Conservation (phyloP, 2,797 vertebrate genomes). For the Muscicapa striata region DNA sequence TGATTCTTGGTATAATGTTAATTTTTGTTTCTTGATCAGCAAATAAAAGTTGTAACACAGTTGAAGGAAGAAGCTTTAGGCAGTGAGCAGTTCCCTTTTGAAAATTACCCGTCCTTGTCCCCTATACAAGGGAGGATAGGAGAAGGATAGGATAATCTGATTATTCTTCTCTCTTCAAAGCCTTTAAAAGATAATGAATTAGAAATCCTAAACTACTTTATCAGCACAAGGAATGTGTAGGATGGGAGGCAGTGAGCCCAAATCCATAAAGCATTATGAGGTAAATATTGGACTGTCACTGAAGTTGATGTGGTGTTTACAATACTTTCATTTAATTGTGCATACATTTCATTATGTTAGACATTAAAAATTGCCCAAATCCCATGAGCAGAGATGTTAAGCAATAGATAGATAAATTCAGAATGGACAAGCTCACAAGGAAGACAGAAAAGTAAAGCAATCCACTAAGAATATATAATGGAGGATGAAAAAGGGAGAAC, state of each 20-base stretch:
- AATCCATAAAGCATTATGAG: not conserved
- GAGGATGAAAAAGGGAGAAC: not conserved
- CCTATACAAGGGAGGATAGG: not conserved
- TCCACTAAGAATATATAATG: not conserved
- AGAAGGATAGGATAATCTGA: not conserved
- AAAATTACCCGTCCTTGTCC: accelerated
- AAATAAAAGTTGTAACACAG: not conserved
- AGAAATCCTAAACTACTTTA: not conserved
- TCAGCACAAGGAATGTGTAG: not conserved
- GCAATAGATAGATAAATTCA: not conserved
- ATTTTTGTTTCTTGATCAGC: not conserved
- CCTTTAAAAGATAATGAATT: not conserved
- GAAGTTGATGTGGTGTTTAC: not conserved
- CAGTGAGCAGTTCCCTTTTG: not conserved
- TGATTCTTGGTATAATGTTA: not conserved
- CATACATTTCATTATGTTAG: not conserved
- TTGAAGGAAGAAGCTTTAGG: not conserved
- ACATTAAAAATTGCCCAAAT: not conserved
- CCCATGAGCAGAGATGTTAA: not conserved
- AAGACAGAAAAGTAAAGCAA: not conserved
- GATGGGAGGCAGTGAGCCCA: not conserved
- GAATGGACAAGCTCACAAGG: not conserved
- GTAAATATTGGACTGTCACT: not conserved
- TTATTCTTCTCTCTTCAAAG: not conserved
- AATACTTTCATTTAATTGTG: not conserved